A percentile compares a stretch with the other conserved stretches of the same genome.
These are phyloP conservation scores for Lepus oiostolus DNA, from an alignment of 2,797 vertebrate genomes.

Conservation along the genomic window DNA sequence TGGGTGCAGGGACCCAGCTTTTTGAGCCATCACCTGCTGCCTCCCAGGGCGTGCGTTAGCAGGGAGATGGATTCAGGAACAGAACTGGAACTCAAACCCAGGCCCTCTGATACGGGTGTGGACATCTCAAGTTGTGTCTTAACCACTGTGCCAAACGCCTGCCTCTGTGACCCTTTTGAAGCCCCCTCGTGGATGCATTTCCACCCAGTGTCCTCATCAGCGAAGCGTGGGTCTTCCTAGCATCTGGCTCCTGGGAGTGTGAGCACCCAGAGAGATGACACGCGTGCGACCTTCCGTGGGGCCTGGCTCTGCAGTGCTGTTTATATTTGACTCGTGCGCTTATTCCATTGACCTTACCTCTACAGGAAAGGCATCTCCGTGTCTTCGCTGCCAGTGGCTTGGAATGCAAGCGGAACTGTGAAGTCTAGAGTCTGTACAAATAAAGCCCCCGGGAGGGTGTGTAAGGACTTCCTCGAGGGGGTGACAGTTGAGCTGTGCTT, in stretches of 20 bases:
- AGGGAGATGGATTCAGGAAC: too few species aligned
- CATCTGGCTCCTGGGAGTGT: not conserved
- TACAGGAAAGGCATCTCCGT: not conserved
- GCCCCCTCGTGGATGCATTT: too few species aligned
- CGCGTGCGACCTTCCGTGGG: not conserved
- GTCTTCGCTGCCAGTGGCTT: not conserved
- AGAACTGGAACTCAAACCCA: too few species aligned
- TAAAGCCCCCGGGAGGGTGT: not conserved
- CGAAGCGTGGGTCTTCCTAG: not conserved
- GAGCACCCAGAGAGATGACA: too few species aligned
- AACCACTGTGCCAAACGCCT: too few species aligned
- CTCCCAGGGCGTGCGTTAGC: too few species aligned
- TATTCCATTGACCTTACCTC: not conserved
- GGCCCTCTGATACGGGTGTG: too few species aligned
- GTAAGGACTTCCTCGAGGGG: not conserved
- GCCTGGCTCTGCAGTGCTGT: not conserved
- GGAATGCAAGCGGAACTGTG: not conserved
- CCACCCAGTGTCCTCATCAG: not conserved
- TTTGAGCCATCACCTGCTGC: too few species aligned
- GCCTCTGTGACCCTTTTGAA: too few species aligned
- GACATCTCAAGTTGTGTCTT: too few species aligned
- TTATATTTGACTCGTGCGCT: not conserved
- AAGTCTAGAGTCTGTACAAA: not conserved
- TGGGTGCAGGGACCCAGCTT: too few species aligned
- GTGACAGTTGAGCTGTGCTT: not conserved